Percentiles rank a stretch among this genome's conserved stretches.
phyloP scores from a whole-genome alignment of 2,888 invertebrate species.

The Rapana venosa region DNA sequence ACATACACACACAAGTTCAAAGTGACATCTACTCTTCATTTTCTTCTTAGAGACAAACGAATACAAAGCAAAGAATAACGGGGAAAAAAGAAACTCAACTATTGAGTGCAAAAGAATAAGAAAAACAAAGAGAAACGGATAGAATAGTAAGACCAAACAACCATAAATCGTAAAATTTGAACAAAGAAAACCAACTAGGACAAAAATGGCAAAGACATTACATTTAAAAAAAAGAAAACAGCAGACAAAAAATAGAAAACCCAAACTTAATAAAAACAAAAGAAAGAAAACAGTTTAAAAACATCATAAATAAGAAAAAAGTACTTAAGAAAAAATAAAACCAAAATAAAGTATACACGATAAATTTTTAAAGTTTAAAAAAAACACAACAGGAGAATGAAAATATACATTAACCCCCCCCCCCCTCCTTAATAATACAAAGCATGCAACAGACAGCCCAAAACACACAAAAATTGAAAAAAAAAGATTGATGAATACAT shows the following conservation, averaged over 20 bases:
- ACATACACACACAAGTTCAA: too few species aligned
- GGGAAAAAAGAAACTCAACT: too few species aligned
- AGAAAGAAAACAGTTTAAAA: not conserved
- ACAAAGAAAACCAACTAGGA: not conserved
- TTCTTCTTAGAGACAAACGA: too few species aligned
- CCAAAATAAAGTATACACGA: not conserved
- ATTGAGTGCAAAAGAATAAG: not conserved
- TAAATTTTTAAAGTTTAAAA: not conserved
- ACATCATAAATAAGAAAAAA: not conserved
- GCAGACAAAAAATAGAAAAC: not conserved
- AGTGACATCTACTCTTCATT: too few species aligned
- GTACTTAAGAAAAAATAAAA: not conserved
- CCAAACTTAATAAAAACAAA: not conserved
- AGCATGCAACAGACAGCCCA: not conserved
- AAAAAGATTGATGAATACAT: not conserved
- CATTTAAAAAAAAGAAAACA: not conserved
- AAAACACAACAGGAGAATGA: not conserved
- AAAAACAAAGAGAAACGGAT: not conserved
- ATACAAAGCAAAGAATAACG: too few species aligned
- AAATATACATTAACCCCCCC: not conserved
- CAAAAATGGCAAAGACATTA: not conserved
- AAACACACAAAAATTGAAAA: not conserved
- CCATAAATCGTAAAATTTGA: too few species aligned
- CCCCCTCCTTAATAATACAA: not conserved
- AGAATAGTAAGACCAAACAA: too few species aligned